Percentiles rank a stretch among this genome's conserved stretches.
phyloP scores from a whole-genome alignment of 2,113 vertebrate genomes.

The Vulpes vulpes region DNA sequence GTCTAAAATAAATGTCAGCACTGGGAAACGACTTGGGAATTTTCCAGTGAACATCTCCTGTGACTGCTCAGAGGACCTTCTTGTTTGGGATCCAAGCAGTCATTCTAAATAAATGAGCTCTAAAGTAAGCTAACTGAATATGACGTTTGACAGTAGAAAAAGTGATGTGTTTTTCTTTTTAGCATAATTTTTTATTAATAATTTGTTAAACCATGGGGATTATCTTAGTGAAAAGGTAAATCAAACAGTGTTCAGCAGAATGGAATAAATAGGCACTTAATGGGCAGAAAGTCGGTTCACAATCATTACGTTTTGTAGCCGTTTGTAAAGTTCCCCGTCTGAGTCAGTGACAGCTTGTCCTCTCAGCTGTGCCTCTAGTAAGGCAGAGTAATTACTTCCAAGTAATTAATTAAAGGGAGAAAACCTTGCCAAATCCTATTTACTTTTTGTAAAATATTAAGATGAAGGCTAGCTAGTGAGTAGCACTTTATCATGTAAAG shows the following conservation, averaged over 20 bases:
- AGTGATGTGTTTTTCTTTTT: constrained; percentile 9
- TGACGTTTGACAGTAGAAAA: constrained; percentile 25
- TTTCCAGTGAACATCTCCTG: constrained; percentile 26
- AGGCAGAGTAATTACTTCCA: constrained; percentile 25
- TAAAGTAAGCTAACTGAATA: constrained; percentile 8
- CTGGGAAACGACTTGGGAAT: not conserved
- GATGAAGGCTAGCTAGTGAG: not conserved
- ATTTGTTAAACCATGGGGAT: constrained; percentile 18
- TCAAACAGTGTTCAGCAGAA: constrained; percentile 1
- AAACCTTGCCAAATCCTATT: constrained; percentile 38
- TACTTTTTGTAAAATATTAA: constrained; percentile 50
- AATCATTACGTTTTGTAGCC: constrained; percentile 3
- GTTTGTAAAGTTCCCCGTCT: constrained; percentile 43
- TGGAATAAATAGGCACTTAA: constrained; percentile 29
- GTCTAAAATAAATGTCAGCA: constrained; percentile 34
- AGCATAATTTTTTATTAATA: constrained; percentile 1
- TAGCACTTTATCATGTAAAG: not conserved
- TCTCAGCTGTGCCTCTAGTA: constrained; percentile 5
- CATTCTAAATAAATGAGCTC: constrained; percentile 17
- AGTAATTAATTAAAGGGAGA: constrained; percentile 47
- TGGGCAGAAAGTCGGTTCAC: not conserved
- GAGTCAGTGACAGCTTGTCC: constrained; percentile 50
- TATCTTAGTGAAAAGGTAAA: constrained; percentile 57
- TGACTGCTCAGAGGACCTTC: constrained; percentile 1
- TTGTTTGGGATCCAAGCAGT: constrained; percentile 1